Conservation (phyloP, 2,113 vertebrate species). For the Talpa occidentalis region DNA sequence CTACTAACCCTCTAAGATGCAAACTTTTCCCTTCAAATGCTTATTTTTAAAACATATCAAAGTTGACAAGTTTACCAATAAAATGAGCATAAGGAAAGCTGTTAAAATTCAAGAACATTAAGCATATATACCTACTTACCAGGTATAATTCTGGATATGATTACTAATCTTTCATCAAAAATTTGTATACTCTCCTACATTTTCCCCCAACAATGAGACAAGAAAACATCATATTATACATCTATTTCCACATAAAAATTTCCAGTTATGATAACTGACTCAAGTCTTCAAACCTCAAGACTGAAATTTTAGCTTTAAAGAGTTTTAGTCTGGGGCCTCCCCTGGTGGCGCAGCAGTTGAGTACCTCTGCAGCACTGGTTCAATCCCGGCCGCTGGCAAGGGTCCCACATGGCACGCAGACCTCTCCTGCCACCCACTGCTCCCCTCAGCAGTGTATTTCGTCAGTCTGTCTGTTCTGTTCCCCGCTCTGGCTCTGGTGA, state of each 20-base stretch:
- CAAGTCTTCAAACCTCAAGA: constrained; percentile 31
- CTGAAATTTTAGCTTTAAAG: background rate
- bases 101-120: background rate
- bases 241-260: background rate
- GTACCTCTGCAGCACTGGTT: no score
- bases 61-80: background rate
- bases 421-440: no score
- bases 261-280: background rate
- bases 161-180: constrained; percentile 28
- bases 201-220: background rate
- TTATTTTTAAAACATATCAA: constrained; percentile 39
- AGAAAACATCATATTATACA: background rate
- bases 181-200: background rate
- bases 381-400: no score
- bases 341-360: no score
- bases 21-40: background rate
- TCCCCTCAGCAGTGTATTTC: no score
- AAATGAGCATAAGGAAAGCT: background rate
- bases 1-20: background rate
- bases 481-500: no score
- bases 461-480: no score
- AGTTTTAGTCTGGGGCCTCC: constrained; percentile 13
- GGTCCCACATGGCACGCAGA: no score
- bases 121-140: background rate
- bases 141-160: background rate